Evolutionary conservation across 1,140 invertebrate genomes (phyloP), one percentile per base, ranked within the genome.

Genomic region (Hormaphis cornu): DNA sequence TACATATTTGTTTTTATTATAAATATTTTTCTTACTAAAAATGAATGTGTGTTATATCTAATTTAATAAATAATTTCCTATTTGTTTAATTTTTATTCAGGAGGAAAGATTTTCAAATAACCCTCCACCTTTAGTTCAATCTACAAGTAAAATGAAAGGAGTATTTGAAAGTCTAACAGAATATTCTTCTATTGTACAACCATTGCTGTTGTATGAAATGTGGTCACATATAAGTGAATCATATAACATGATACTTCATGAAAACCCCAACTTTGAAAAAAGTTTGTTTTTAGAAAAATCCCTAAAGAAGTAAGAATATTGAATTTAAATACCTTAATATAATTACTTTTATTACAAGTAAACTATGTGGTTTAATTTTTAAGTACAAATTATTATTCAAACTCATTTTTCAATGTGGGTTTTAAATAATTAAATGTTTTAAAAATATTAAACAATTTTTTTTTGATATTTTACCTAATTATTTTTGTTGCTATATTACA

Each of bases 181-280:
- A 14, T 66, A 66, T 66, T 48, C 12, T 35, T 20, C 42, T 35
- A 22, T 33, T 18, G 10, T 66, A 8, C 30, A 66, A 48, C 42
- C 59, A 35, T 22, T 66, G 12, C 33, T 66, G 7, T 33, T 66
- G 3, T 66, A 66, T 48, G 59, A 66, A 48, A 48, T 46, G 12
- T 66, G 59, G 59, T 66, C 59, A 33, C 48, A 66, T 48, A 48
- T 66, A 48, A 66, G 40, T 16, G 59, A 66, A 30, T 33, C 42
- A 22, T 66, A 48, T 12, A 48, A 66, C 48, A 33, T 66, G 18
- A 33, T 66, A 30, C n/a, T 48, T 4, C 48, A 22, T 48, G 48
- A 22, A 66, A 35, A 16, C 1, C 28, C 59, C 3, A 35, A n/a
- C 48, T 66, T 66, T 42, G 59, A 66, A 14, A 28, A 50, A 24